A percentile compares a stretch with the other conserved stretches of the same genome.
Evolutionary conservation across 92 coral and sea anemone species (phyloP).

Genomic region (Phenganax stokvisi): DNA sequence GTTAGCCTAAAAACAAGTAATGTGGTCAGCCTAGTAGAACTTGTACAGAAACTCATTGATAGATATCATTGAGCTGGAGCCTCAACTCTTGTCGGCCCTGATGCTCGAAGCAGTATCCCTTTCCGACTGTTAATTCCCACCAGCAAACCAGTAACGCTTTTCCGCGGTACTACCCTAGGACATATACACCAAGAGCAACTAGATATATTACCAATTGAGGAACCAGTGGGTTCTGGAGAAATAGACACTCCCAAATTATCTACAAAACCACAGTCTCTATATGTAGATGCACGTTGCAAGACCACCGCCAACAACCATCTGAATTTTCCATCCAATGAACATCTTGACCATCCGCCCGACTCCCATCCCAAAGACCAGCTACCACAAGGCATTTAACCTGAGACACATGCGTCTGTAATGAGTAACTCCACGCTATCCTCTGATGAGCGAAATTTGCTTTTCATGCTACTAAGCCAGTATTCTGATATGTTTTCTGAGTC

Average conservation of each 20-base stretch:
- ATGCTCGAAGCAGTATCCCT: background rate
- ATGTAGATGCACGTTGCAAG: too few species aligned
- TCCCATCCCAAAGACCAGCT: background rate
- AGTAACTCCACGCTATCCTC: background rate
- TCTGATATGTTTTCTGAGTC: constrained; percentile 26
- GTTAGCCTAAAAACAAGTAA: background rate
- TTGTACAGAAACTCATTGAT: background rate
- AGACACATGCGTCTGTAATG: background rate
- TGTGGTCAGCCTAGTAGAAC: constrained; percentile 7
- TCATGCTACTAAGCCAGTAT: background rate
- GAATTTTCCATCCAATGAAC: background rate
- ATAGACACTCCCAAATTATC: too few species aligned
- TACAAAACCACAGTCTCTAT: too few species aligned
- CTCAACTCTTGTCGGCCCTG: background rate
- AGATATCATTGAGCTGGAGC: background rate
- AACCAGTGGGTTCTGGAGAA: too few species aligned
- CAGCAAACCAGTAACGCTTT: constrained; percentile 25
- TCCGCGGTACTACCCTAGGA: constrained; percentile 6
- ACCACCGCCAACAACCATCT: too few species aligned
- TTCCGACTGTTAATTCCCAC: constrained; percentile 32
- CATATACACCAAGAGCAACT: background rate
- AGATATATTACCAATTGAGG: background rate
- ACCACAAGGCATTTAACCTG: background rate
- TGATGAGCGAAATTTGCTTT: background rate
- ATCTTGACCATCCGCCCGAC: background rate